Percentiles rank a stretch among this genome's conserved stretches.
These are phyloP conservation scores for Ochotona princeps DNA, from an alignment of 2,113 vertebrate genomes.

Conservation along the genomic window DNA sequence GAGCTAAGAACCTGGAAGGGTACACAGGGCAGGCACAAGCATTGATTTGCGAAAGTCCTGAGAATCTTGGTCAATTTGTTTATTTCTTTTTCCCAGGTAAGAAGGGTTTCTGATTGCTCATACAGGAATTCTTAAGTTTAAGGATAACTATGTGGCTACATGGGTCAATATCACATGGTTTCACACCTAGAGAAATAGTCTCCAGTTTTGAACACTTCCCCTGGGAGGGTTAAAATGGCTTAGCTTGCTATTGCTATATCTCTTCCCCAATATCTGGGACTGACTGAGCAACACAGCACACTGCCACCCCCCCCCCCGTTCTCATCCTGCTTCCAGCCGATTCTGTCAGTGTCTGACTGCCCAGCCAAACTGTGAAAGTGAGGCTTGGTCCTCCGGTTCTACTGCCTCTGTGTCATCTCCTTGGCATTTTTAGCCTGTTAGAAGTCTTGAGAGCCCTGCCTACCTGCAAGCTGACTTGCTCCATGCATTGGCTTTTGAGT, in stretches of 20 bases:
- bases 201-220: rapidly evolving
- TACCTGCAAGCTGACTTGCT: too few relatives aligned
- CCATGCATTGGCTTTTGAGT: neutral
- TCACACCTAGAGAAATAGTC: neutral
- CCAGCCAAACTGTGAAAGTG: neutral
- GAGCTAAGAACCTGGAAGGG: neutral
- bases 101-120: neutral
- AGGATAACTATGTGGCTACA: neutral
- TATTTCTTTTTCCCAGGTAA: neutral
- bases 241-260: rapidly evolving
- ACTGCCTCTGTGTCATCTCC: neutral
- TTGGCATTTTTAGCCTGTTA: neutral
- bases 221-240: neutral
- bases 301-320: neutral
- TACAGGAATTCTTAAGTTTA: neutral
- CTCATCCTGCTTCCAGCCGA: neutral
- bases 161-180: neutral
- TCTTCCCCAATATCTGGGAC: too few relatives aligned
- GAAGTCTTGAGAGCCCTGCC: neutral
- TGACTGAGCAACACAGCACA: neutral
- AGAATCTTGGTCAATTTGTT: neutral
- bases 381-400: neutral
- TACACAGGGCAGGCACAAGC: neutral
- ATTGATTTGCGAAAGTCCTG: slow-evolving; percentile 33
- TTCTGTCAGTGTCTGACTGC: too few relatives aligned